These are phyloP conservation scores for Fistularia commersonii DNA, from an alignment of 2,797 vertebrate genomes.

Conservation along the genomic window DNA sequence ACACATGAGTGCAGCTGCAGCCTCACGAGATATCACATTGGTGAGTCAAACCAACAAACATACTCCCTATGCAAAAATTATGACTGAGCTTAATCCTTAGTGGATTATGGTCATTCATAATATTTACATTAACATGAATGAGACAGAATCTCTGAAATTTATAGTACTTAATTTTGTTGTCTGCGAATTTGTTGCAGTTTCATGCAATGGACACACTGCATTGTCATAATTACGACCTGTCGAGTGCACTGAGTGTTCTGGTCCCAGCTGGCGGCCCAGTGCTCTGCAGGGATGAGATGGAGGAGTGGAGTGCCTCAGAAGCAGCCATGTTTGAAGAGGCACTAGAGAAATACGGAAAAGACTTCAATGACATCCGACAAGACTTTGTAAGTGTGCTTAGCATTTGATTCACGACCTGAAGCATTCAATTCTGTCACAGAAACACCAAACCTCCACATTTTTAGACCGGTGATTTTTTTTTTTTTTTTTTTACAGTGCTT, in stretches of 20 bases:
- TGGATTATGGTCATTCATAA: no score
- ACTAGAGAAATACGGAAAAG: conserved; percentile 96
- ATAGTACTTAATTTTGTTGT: no score
- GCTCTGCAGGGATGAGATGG: conserved; percentile 95
- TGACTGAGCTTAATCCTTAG: no score
- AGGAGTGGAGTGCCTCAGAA: conserved; percentile 97
- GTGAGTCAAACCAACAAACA: conserved; percentile 64
- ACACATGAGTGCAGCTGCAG: conserved; percentile 97
- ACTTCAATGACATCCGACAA: conserved; percentile 98
- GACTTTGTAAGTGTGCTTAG: conserved; percentile 87
- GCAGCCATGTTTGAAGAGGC: conserved; percentile 96
- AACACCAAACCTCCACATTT: no score
- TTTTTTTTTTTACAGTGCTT: no score
- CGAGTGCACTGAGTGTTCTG: conserved; percentile 89
- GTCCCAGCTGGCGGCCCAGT: conserved; percentile 93
- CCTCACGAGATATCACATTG: conserved; percentile 95
- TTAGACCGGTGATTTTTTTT: no score
- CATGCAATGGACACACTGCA: conserved; percentile 97
- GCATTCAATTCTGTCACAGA: no score
- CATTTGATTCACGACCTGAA: neutral
- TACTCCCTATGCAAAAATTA: neutral
- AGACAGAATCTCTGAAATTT: no score
- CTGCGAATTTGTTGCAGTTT: conserved; percentile 71
- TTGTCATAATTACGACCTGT: conserved; percentile 89
- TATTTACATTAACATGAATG: no score